phyloP scores from a whole-genome alignment of 2,113 vertebrate genomes.

The Nibea albiflora region DNA sequence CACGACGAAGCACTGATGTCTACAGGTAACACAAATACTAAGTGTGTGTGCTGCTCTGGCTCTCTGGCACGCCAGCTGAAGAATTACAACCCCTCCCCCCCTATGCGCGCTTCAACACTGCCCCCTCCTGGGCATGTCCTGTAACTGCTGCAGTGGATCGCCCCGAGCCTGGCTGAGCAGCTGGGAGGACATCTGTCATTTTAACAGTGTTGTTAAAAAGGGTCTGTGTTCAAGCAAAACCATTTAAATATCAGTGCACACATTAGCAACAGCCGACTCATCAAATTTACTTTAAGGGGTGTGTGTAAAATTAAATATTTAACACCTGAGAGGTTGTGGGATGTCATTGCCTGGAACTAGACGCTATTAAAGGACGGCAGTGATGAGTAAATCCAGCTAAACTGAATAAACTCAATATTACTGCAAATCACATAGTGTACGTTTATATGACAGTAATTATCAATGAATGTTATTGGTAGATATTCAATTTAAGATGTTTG shows the following conservation, averaged over 20 bases:
- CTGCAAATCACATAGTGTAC: background rate
- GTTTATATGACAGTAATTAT: background rate
- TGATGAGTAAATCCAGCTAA: background rate
- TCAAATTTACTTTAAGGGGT: conserved; percentile 27
- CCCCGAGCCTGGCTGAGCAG: conserved; percentile 21
- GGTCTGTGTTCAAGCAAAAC: conserved; percentile 36
- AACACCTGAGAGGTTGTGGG: conserved; percentile 23
- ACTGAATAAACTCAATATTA: background rate
- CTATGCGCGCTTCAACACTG: conserved; percentile 11
- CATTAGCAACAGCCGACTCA: conserved; percentile 34
- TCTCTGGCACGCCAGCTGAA: background rate
- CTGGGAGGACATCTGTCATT: conserved; percentile 48
- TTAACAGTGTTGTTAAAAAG: conserved; percentile 43
- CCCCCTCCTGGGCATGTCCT: conserved; percentile 12
- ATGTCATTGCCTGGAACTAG: background rate
- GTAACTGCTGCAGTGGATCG: background rate
- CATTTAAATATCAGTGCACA: conserved; percentile 34
- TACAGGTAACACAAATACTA: background rate
- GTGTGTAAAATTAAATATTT: conserved; percentile 26
- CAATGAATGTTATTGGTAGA: background rate
- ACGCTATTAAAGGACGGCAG: background rate
- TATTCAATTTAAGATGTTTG: background rate
- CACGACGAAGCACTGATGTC: background rate
- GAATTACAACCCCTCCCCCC: background rate
- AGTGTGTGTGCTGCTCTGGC: conserved; percentile 2